Base-by-base conservation (phyloP, 2,888 invertebrate genomes). In the Ophion obscuratus region DNA sequence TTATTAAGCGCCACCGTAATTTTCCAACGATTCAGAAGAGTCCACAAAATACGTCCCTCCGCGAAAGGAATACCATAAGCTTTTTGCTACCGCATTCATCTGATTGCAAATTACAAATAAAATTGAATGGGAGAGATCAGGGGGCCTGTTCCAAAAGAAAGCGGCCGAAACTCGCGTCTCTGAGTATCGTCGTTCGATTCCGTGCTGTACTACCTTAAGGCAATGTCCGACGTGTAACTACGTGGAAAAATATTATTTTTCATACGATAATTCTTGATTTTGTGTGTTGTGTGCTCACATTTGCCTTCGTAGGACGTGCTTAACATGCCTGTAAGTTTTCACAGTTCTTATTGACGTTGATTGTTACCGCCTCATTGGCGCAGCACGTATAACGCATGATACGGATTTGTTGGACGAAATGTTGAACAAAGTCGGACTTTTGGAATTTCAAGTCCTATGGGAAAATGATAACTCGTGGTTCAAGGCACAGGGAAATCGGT, bases 281-380 rank as follows among this genome's bases (percentile, higher is more conserved):
- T 92, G 87, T 91, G 88, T 92, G 31, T 92, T 93, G 91, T 93
- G 90, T 93, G 93, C 92, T 94, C 93, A 91, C 91, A 91, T 90
- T 92, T 92, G 91, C 92, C 91, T 90, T 89, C 92, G 87, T 93
- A 94, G 94, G 94, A 94, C 92, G 92, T 93, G 90, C 92, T 92
- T 93, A 93, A 93, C 91, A 93, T 94, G 94, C 93, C 94, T 93
- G 94, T 94, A 94, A 94, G 94, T 94, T 91, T 89, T 91, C 88
- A 83, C 81, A 84, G 87, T 62, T 24, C 75, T 84, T 71, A 67
- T 76, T 70, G 80, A 77, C 57, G 68, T 82, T 82, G 76, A 79
- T 83, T 87, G 70, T 76, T 87, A 79, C 68, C 62, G 24, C 68
- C 44, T 78, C 70, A 57, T 36, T 31, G 31, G 4, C 20, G 9